A percentile compares a stretch with the other conserved stretches of the same genome.
Evolutionary conservation across 2,888 invertebrate species (phyloP).

Genomic region (Drosophila infuscata): DNA sequence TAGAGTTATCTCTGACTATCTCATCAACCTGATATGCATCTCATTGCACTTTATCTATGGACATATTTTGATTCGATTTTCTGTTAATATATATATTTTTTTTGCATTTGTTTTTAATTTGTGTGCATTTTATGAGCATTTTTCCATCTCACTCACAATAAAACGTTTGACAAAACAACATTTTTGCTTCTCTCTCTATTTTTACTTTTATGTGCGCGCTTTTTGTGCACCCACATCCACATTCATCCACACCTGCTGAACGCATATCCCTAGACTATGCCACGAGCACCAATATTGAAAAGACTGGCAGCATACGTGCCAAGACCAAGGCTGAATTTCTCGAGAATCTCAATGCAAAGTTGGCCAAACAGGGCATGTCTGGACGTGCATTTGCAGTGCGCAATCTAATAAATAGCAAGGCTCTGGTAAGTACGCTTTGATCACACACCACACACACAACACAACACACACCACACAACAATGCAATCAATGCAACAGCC

Average conservation of each 20-base stretch:
- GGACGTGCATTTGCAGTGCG: conserved; percentile 89
- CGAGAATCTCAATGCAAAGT: conserved; percentile 92
- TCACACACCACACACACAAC: not conserved
- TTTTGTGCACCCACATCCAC: conserved; percentile 37
- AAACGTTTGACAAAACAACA: conserved; percentile 33
- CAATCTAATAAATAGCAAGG: conserved; percentile 90
- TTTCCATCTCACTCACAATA: conserved; percentile 16
- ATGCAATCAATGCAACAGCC: not conserved
- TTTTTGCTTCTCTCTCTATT: conserved; percentile 44
- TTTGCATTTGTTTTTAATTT: conserved; percentile 31
- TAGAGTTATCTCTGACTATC: conserved; percentile 15
- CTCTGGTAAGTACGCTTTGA: conserved; percentile 86
- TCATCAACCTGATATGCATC: conserved; percentile 24
- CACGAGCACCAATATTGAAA: conserved; percentile 85
- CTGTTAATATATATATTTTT: conserved; percentile 2
- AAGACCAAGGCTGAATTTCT: conserved; percentile 88
- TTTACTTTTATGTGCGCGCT: conserved; percentile 35
- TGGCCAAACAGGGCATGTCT: conserved; percentile 88
- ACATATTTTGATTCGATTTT: conserved; percentile 8
- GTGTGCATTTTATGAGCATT: conserved; percentile 11
- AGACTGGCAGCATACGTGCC: conserved; percentile 84
- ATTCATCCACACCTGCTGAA: conserved; percentile 8
- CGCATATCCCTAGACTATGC: conserved; percentile 78
- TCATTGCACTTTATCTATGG: conserved; percentile 28
- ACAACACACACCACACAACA: not conserved